Percentiles rank a stretch among this genome's conserved stretches.
phyloP scores from a whole-genome alignment of 2,113 vertebrate genomes.

The Turnix velox region DNA sequence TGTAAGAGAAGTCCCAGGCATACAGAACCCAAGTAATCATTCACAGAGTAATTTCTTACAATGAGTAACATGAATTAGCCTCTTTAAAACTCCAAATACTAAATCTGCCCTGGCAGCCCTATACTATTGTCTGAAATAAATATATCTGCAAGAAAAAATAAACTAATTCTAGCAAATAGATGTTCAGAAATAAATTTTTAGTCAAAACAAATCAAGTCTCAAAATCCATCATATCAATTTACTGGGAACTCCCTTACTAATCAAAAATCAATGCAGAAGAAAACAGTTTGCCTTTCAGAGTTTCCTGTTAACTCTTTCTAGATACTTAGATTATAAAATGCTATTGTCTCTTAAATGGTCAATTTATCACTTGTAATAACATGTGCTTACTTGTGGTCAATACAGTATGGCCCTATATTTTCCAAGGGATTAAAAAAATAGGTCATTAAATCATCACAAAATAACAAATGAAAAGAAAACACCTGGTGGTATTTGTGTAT shows the following conservation, averaged over 20 bases:
- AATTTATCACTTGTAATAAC: background rate
- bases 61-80: background rate
- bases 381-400: background rate
- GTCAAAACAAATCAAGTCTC: background rate
- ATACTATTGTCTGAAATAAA: background rate
- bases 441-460: background rate
- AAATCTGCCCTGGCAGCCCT: background rate
- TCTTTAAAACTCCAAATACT: background rate
- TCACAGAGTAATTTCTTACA: background rate
- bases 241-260: background rate
- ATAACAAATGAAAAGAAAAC: background rate
- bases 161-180: background rate
- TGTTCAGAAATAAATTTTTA: background rate
- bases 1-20: background rate
- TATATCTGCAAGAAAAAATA: background rate
- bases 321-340: background rate
- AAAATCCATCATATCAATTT: background rate
- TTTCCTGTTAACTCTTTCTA: fast-evolving
- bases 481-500: background rate
- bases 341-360: background rate
- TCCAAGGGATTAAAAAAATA: background rate
- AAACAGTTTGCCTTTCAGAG: background rate
- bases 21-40: background rate
- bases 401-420: background rate
- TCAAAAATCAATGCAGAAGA: background rate